A percentile compares a stretch with the other conserved stretches of the same genome.
These are phyloP conservation scores for Melanotaenia trifasciata DNA, from an alignment of 2,797 vertebrate genomes.

Conservation along the genomic window DNA sequence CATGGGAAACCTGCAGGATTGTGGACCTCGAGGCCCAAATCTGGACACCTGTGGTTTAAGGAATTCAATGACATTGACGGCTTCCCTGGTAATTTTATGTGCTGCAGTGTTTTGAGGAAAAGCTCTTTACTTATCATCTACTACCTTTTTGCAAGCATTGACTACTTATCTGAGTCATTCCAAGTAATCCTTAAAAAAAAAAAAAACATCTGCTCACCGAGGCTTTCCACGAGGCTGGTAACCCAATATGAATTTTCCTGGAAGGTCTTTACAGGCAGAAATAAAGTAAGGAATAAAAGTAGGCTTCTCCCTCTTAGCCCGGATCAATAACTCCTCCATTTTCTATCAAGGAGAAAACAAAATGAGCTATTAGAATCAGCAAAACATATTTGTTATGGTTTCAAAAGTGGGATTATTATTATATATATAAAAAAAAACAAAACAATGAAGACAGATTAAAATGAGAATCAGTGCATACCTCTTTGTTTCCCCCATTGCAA, in stretches of 20 bases:
- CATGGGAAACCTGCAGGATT: no score
- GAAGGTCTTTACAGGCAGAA: slow-evolving; percentile 95
- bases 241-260: slow-evolving; percentile 98
- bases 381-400: neutral
- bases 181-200: neutral
- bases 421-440: neutral
- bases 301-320: slow-evolving; percentile 96
- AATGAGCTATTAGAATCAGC: neutral
- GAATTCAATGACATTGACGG: neutral
- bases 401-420: neutral
- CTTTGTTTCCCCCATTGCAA: slow-evolving; percentile 90
- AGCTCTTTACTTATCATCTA: no score
- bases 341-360: slow-evolving; percentile 81
- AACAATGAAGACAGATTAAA: neutral
- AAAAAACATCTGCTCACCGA: slow-evolving; percentile 82
- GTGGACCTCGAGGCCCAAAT: no score
- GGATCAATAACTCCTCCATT: slow-evolving; percentile 95
- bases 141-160: neutral
- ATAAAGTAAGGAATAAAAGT: slow-evolving; percentile 98
- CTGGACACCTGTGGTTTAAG: no score
- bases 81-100: neutral
- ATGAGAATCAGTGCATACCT: slow-evolving; percentile 78
- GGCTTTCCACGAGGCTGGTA: slow-evolving; percentile 99
- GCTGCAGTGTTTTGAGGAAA: neutral
- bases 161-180: neutral